Base-by-base conservation (phyloP, 2,888 invertebrate genomes). In the Yponomeuta cagnagella region DNA sequence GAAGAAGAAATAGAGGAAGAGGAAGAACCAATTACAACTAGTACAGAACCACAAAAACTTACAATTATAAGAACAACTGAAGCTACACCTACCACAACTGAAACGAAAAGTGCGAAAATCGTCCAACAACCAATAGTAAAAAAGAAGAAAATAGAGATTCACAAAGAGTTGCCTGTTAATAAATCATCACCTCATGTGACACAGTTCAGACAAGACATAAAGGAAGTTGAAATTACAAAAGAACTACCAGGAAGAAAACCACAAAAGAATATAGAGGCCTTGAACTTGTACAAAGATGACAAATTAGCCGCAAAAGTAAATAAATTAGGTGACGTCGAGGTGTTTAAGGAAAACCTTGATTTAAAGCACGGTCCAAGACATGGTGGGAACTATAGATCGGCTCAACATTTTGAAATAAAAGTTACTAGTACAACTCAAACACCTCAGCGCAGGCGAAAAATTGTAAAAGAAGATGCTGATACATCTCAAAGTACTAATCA, bases 341-440 rank as follows among this genome's bases (percentile, higher is more conserved):
- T 93, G 75, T 92, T 92, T 70, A 83, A 80, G 73, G 82, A 86
- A 73, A 80, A 84, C 70, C 75, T 90, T 70, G 82, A 89, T 73
- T 73, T 89, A 4, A 79, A 79, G 37, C 80, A 80, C 37, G 87
- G 88, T 5, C 90, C 89, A 9, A 85, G 80, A 74, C 92, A 92
- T 76, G 93, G 93, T 65, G 93, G 93, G 43, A 93, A 93, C 74
- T 92, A 92, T 71, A 83, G 84, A 79, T 82, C 79, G 73, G 72
- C 76, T 71, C 75, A 77, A 69, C 68, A 74, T 30, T 66, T 76
- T 10, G 75, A 77, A 71, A 15, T 58, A 12, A 58, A 58, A 52
- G 80, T 80, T 74, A 73, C 48, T 65, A 52, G 52, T 58, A 58
- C 52, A 15, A 58, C 52, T 58, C 12, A 58, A 58, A 58, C 12